These are phyloP conservation scores for Protonibea diacanthus DNA, from an alignment of 2,797 vertebrate species.

Conservation along the genomic window DNA sequence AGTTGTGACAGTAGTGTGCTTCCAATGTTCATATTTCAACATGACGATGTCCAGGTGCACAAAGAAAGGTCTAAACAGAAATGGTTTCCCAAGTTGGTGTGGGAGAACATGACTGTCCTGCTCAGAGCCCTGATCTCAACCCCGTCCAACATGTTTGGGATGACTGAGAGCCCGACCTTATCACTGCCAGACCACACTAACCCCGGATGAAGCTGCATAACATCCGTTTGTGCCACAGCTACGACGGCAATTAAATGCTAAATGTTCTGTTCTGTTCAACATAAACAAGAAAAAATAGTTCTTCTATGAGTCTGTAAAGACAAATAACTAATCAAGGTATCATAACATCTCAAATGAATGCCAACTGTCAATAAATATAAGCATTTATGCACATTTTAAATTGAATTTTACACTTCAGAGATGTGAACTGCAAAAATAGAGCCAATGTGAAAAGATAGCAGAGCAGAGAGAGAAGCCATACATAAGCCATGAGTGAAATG, in stretches of 20 bases:
- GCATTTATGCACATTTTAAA: background rate
- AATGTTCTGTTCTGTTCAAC: background rate
- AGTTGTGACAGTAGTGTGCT: background rate
- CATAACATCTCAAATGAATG: background rate
- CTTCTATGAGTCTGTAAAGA: background rate
- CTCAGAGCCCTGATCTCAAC: background rate
- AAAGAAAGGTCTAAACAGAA: slow-evolving; percentile 8
- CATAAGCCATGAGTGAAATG: slow-evolving; percentile 8
- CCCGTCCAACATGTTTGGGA: background rate
- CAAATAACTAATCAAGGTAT: background rate
- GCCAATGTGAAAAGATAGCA: slow-evolving; percentile 3
- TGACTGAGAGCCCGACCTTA: background rate
- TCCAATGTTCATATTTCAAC: background rate
- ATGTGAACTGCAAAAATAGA: background rate
- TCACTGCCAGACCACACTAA: background rate
- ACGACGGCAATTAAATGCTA: background rate
- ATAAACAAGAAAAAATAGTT: too few relatives aligned
- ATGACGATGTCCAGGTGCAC: background rate
- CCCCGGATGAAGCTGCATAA: background rate
- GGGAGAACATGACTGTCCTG: background rate
- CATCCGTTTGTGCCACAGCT: background rate
- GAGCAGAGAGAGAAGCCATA: slow-evolving; percentile 11
- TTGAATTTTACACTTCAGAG: background rate
- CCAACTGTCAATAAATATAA: background rate
- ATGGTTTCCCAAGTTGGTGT: background rate